These are phyloP conservation scores for Abscondita cerata DNA, from an alignment of 2,888 invertebrate genomes.

Conservation along the genomic window DNA sequence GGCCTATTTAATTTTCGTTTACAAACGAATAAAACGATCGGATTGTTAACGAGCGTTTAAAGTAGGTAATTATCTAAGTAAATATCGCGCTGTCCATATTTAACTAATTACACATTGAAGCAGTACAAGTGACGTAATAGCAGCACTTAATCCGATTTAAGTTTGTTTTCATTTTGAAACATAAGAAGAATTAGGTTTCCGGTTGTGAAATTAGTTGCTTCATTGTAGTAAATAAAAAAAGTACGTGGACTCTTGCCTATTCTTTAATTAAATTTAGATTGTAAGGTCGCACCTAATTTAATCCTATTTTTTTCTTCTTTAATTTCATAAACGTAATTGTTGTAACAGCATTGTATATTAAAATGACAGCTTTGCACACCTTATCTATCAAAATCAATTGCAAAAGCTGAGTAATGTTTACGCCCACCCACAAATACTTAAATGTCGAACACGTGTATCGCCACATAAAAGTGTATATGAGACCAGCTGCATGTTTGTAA, in stretches of 20 bases:
- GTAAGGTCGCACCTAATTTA: slow-evolving; percentile 18
- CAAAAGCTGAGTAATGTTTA: slow-evolving; percentile 23
- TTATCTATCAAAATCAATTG: slow-evolving; percentile 29
- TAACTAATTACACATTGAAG: slow-evolving; percentile 27
- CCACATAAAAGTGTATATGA: slow-evolving; percentile 18
- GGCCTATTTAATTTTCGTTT: slow-evolving; percentile 33
- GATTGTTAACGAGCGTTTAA: background rate
- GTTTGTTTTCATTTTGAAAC: slow-evolving; percentile 15
- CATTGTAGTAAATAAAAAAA: slow-evolving; percentile 6
- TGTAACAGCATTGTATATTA: slow-evolving; percentile 15
- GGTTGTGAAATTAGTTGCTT: slow-evolving; percentile 9
- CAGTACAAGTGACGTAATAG: slow-evolving; percentile 21
- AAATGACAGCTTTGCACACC: slow-evolving; percentile 19
- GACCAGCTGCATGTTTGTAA: slow-evolving; percentile 17
- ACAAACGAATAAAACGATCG: slow-evolving; percentile 20
- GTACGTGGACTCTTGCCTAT: slow-evolving; percentile 13
- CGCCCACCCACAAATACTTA: slow-evolving; percentile 19
- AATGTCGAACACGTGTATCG: slow-evolving; percentile 22
- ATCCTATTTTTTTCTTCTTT: background rate
- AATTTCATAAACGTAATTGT: background rate
- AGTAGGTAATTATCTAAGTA: slow-evolving; percentile 17
- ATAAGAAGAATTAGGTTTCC: slow-evolving; percentile 7
- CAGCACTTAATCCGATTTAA: slow-evolving; percentile 23
- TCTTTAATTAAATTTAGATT: slow-evolving; percentile 18
- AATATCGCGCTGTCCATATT: slow-evolving; percentile 24